Percentiles rank a stretch among this genome's conserved stretches.
phyloP scores from a whole-genome alignment of 2,113 vertebrate genomes.

The Forbesichthys agassizii region DNA sequence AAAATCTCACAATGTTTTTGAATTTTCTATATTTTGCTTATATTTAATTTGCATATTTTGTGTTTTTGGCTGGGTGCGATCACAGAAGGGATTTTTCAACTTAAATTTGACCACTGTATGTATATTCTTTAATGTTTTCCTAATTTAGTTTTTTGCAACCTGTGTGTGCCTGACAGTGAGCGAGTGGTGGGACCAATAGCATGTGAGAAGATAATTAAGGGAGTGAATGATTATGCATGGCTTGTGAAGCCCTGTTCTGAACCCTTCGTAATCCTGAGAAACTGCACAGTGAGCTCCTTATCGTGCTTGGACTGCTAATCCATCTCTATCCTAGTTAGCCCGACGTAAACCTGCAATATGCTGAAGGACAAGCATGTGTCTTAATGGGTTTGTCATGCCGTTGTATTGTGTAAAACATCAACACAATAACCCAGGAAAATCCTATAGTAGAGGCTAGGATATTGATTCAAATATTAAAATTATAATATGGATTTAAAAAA shows the following conservation, averaged over 20 bases:
- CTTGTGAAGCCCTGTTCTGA: neutral
- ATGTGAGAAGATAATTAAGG: neutral
- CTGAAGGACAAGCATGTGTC: neutral
- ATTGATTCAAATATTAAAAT: neutral
- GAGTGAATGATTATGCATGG: constrained; percentile 9
- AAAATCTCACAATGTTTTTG: no score
- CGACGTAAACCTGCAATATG: constrained; percentile 14
- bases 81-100: constrained; percentile 74
- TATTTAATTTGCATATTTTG: constrained; percentile 13
- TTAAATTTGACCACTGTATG: constrained; percentile 73
- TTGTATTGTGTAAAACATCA: neutral
- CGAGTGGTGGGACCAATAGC: neutral
- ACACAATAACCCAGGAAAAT: neutral
- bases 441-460: neutral
- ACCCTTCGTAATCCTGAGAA: constrained; percentile 3
- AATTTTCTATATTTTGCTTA: neutral
- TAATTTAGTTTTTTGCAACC: neutral
- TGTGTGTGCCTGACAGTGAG: constrained; percentile 4
- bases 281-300: neutral
- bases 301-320: constrained; percentile 14
- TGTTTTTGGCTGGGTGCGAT: constrained; percentile 26
- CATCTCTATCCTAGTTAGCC: constrained; percentile 32
- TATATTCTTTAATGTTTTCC: constrained; percentile 52
- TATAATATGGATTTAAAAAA: no score
- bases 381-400: neutral